Base-by-base conservation (phyloP, 2,888 invertebrate species). In the Glyphotaelius pellucidus region DNA sequence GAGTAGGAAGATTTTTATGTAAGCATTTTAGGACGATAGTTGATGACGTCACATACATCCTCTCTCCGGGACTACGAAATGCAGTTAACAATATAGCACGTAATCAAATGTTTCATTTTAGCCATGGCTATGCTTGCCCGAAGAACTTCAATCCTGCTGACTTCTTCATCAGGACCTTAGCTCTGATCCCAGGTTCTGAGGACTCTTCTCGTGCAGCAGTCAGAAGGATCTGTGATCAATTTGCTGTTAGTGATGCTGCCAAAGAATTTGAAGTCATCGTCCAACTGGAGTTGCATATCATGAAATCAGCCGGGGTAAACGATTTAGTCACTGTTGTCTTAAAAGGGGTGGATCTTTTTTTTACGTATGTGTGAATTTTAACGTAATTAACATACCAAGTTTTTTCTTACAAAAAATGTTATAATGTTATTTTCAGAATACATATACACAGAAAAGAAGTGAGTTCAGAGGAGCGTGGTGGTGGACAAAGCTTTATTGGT, bases 141-240 rank as follows among this genome's bases (percentile, higher is more conserved):
- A 95, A 96, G 79, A 97, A 97, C 90, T 99, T 98, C 95, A 99
- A 99, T 95, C 98, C 98, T 0, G 98, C 99, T 0, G 99, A 99
- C 94, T 98, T 98, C 95, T 97, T 98, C 94, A 98, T 99, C 93
- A 97, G 98, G 94, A 97, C 98, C 0, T 95, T 99, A 93, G 98
- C 99, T 0, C 96, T 98, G 1, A 97, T 97, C 35, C 98, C 98
- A 0, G 98, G 98, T 7, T 97, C 97, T 1, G 98, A 98, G 94
- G 96, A 97, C 19, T 97, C 97, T 0, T 98, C 98, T 12, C 96
- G 97, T 91, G 96, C 97, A 92, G 97, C 97, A 0, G 97, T 98
- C 32, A 97, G 97, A 94, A 97, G 96, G 94, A 96, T 98, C 92
- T 98, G 98, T 94, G 98, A 98, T 94, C 95, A 97, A 90, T 98